Percentiles rank a stretch among this genome's conserved stretches.
Conservation (phyloP, 2,888 invertebrate genomes). For the Philhelius pedissequus region DNA sequence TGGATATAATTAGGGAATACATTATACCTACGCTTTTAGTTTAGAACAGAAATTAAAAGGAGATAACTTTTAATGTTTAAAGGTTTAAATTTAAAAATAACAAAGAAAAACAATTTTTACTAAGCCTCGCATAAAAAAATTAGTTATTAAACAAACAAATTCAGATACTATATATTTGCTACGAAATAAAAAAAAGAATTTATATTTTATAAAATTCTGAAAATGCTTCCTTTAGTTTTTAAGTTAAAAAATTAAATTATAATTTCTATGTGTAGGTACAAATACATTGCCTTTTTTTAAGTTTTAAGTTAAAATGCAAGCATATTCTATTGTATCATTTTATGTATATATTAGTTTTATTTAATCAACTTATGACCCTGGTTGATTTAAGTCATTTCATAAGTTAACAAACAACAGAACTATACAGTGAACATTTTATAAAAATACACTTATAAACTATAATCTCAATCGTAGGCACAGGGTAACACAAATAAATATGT, state of each 20-base stretch:
- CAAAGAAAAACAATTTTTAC: background rate
- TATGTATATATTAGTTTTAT: too few relatives aligned
- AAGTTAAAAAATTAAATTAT: slow-evolving; percentile 18
- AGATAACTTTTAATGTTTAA: slow-evolving; percentile 29
- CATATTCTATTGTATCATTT: background rate
- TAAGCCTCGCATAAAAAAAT: slow-evolving; percentile 48
- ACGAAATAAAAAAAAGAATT: background rate
- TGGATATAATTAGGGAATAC: background rate
- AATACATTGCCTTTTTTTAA: slow-evolving; percentile 2
- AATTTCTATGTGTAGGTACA: background rate
- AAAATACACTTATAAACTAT: background rate
- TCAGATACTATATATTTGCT: background rate
- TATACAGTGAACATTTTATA: background rate
- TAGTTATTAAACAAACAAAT: background rate
- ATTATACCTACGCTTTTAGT: background rate
- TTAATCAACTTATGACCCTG: background rate
- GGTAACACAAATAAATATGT: slow-evolving; percentile 22
- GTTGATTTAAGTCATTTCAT: slow-evolving; percentile 25
- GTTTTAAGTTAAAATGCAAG: background rate
- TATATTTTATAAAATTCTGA: slow-evolving; percentile 17
- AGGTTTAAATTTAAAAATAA: background rate
- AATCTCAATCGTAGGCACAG: slow-evolving; percentile 12
- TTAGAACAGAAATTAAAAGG: background rate
- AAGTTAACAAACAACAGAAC: background rate
- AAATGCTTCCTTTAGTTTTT: slow-evolving; percentile 61